Evolutionary conservation across 2,797 vertebrate genomes (phyloP), one percentile per base, ranked within the genome.

Genomic region (Moxostoma hubbsi): DNA sequence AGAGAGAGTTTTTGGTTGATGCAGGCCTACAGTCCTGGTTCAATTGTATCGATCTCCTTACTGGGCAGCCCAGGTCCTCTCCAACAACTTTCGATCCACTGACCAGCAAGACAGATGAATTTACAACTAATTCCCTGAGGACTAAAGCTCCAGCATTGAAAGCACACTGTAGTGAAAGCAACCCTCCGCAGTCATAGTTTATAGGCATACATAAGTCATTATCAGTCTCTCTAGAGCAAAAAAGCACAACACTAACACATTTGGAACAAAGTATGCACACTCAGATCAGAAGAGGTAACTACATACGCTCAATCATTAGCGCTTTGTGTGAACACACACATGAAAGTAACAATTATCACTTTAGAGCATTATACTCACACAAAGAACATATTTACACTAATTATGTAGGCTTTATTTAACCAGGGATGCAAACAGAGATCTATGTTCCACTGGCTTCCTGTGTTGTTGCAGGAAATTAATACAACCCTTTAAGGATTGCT

Each of bases 41-140:
- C 66, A 82, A 75, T 80, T 61, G 15, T 84, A 85, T 86, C 70
- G 80, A 87, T 85, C 73, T 47, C 72, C 65, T 55, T 43, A 43
- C 61, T 66, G 58, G 63, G 55, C 67, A 7, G 49, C 55, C 66
- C 59, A 73, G 59, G 61, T 58, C 69, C 13, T 79, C 58, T 73
- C 43, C 62, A 64, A 12, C 67, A 79, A 75, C 61, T 58, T 82
- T 83, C 57, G 82, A 84, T 85, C 67, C 62, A 71, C 64, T 78
- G 75, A 79, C 69, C 57, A 77, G 81, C 73, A 58, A 76, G 81
- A 75, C 59, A 51, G 45, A 82, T 63, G 9, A 80, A 85, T 85
- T 85, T 83, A 85, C 66, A 68, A 72, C 45, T 12, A n/a, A 47
- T 53, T 53, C 66, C 77, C 69, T 11, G 51, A 64, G 76, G 51